phyloP scores from a whole-genome alignment of 2,888 invertebrate genomes.

The Chorisops tibialis region DNA sequence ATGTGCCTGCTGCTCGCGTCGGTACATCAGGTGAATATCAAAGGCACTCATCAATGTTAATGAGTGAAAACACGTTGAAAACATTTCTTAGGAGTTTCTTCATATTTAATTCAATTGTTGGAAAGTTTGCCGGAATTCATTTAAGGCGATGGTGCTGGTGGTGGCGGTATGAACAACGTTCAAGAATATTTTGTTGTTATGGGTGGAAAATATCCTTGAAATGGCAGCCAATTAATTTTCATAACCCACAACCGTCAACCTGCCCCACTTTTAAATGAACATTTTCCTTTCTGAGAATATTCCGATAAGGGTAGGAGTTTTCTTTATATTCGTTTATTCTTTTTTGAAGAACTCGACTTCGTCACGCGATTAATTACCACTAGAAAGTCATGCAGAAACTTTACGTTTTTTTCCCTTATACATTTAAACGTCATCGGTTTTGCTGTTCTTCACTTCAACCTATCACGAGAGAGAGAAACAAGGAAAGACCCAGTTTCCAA shows the following conservation, averaged over 20 bases:
- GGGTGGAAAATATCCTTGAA: constrained; percentile 1
- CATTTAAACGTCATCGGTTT: no score
- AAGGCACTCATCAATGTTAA: constrained; percentile 6
- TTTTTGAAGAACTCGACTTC: background rate
- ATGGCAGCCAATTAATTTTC: background rate
- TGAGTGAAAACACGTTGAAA: background rate
- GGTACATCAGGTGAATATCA: no score
- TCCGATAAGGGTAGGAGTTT: background rate
- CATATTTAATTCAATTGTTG: constrained; percentile 10
- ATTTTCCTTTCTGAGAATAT: background rate
- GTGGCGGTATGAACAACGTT: background rate
- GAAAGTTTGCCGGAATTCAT: background rate
- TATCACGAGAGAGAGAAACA: no score
- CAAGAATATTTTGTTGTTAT: background rate
- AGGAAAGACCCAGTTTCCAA: no score
- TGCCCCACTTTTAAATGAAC: background rate
- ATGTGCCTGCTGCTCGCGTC: no score
- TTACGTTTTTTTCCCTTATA: background rate
- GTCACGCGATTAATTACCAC: background rate
- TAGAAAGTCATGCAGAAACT: background rate
- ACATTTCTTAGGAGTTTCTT: constrained; percentile 1
- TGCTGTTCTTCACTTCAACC: no score
- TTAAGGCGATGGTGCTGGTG: background rate
- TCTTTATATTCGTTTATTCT: no score
- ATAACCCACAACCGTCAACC: background rate